Base-by-base conservation (phyloP, 2,797 vertebrate genomes). In the Melanotaenia pygmaea region DNA sequence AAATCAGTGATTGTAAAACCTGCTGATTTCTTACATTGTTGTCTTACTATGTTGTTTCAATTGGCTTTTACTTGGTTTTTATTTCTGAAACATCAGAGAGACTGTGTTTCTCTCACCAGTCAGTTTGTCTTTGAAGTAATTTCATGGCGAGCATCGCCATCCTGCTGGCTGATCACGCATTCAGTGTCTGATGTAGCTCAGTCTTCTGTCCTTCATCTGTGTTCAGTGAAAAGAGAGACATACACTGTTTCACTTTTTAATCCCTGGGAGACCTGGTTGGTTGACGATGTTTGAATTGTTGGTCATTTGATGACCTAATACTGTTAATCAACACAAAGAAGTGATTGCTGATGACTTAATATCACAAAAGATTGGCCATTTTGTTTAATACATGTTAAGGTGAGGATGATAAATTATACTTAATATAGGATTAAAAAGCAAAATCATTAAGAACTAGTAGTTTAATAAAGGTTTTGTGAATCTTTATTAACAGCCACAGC, bases 401-500 rank as follows among this genome's bases (percentile, higher is more conserved):
- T 70, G 18, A 47, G 20, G 35, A 1, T 54, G 54, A 16, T 22
- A 40, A 60, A 35, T 20, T 20, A 18, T 24, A 22, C 7, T 5
- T 20, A 45, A 24, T 45, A 26, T 12, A 50, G 47, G 38, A 43
- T 22, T 3, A 66, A 65, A 37, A 24, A 61, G 24, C 30, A 14
- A n/a, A 40, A 69, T 72, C 30, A 38, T 58, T 56, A 30, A 45
- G 38, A 81, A 5, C 22, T 54, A 0, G 16, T 26, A 35, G 5
- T 57, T 56, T 45, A 57, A 54, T 18, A 4, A 18, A 40, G 20
- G 22, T 53, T 53, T 24, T 28, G 26, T 14, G 11, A 56, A 8
- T 40, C 9, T 70, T 70, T 65, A 54, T 65, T 82, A 64, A 58
- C 14, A 74, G 79, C 91, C 11, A 86, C 91, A 57, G 90, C 91